Base-by-base conservation (phyloP, 92 coral and sea anemone species). In the Virgularia gustaviana region DNA sequence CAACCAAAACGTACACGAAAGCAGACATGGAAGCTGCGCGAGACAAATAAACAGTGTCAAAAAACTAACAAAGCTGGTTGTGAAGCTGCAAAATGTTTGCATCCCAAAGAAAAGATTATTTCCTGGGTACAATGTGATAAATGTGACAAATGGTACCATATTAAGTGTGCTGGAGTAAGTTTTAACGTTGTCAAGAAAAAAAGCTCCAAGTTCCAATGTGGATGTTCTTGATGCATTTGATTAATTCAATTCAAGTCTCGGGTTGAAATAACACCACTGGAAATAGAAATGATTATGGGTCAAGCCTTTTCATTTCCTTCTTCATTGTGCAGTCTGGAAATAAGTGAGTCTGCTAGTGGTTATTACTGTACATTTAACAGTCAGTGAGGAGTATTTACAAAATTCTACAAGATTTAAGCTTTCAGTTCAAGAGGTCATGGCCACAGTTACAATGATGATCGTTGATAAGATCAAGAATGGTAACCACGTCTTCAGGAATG, bases 71-170 rank as follows among this genome's bases (percentile, higher is more conserved):
- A 56, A n/a, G 83, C 66, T 27, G 37, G 41, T 32, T 90, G 97
- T 78, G 85, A 88, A 3, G 87, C 89, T 23, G 59, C 78, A 5
- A 81, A 86, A 72, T 91, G 97, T 52, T 31, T 79, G 30, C 79
- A 80, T 10, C 96, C 97, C 43, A 87, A 91, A 18, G 36, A 81
- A 33, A 70, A 78, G 28, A 36, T 88, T 5, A 88, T 91, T 7
- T 67, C 82, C 51, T 91, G 97, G 97, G 96, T 91, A 0, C 90
- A 90, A 63, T 91, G 96, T 72, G 92, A 89, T 54, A 90, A 86
- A 49, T 89, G 96, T 18, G 75, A 89, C 27, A 55, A 71, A n/a
- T 91, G 96, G 97, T 91, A 88, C 70, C 97, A 91, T 33, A 58
- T 88, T 27, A 79, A 80, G 33, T 91, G 97, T 34, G 79, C 88